Evolutionary conservation across 1,140 invertebrate genomes (phyloP), one percentile per base, ranked within the genome.

Genomic region (Leptinotarsa lineolata): DNA sequence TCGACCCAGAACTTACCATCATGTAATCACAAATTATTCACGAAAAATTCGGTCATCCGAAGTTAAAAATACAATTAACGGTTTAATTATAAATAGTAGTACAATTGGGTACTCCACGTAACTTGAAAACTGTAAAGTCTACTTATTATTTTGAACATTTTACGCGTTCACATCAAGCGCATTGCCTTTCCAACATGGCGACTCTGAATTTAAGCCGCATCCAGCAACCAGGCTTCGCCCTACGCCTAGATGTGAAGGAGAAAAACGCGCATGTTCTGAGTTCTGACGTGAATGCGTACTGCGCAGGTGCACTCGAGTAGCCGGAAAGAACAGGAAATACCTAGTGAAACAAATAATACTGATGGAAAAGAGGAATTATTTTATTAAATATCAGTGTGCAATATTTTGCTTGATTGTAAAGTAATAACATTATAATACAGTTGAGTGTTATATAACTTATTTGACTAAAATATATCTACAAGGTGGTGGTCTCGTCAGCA

Each of bases 1-100:
- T 54, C 45, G 59, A 66, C 63, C 80, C 78, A 80, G 74, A 82
- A 88, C 88, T 89, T 86, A 89, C 88, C 88, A 88, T 88, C 86
- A 85, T 86, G 86, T 87, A 87, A 88, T 89, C 87, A 86, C 86
- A 85, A 88, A 87, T 85, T 87, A 86, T 84, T 81, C 80, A 81
- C 77, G 81, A 81, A 83, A 83, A 84, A 82, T 77, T 81, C 74
- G 77, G 83, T 85, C 87, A 88, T 88, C 87, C 85, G 85, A 80
- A 76, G 72, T 75, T 83, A 84, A 85, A 84, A 87, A 82, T 78
- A 82, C 79, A 77, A 85, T 79, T 80, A 79, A 73, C 81, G 82
- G 79, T 68, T 84, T 78, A 75, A 79, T 82, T 76, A 81, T 78
- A 77, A 72, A 84, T 80, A 78, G 82, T 81, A 81, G 73, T 83